Conservation (phyloP, 2,113 vertebrate genomes). For the Chaetura pelagica region DNA sequence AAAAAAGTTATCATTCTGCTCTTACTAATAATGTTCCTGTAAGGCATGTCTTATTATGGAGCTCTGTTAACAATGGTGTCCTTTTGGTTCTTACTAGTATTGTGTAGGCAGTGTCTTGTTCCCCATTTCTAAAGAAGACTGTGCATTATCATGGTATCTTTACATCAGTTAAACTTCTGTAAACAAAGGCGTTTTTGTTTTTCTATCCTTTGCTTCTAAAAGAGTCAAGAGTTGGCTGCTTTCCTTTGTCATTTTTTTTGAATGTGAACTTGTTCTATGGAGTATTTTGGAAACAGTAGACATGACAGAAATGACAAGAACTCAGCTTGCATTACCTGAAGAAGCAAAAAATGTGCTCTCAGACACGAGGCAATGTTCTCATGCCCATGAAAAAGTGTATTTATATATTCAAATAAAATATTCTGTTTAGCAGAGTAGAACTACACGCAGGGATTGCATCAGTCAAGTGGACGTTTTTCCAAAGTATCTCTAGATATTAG, state of each 20-base stretch:
- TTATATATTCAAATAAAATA: background rate
- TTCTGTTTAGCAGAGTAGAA: background rate
- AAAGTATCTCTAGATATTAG: background rate
- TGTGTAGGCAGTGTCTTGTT: background rate
- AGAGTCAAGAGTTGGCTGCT: background rate
- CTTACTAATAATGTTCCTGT: background rate
- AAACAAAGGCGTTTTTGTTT: background rate
- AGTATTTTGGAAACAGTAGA: background rate
- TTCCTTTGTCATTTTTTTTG: background rate
- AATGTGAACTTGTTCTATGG: accelerated
- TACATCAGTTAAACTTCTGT: background rate
- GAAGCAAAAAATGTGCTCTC: background rate
- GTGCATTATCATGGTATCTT: background rate
- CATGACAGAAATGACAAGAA: background rate
- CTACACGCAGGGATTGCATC: background rate
- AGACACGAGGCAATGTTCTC: background rate
- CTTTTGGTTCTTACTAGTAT: background rate
- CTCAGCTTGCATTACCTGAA: background rate
- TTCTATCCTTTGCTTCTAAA: background rate
- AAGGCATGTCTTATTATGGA: background rate
- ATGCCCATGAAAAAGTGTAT: background rate
- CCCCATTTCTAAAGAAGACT: background rate
- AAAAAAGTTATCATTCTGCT: background rate
- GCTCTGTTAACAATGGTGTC: background rate
- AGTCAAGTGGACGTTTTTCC: background rate